Percentiles rank a stretch among this genome's conserved stretches.
Conservation (phyloP, 2,113 vertebrate genomes). For the Nothobranchius furzeri region DNA sequence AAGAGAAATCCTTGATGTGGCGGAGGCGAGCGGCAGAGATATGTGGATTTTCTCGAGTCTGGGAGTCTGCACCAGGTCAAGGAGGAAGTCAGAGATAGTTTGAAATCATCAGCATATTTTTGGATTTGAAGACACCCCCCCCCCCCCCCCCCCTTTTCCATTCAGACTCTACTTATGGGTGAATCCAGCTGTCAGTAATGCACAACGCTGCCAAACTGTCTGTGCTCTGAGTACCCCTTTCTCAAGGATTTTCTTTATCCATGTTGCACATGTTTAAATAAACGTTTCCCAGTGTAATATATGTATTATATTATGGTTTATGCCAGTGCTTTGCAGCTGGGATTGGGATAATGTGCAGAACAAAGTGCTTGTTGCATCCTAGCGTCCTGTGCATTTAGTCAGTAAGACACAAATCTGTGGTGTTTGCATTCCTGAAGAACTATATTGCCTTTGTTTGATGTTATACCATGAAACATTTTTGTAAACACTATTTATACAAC, state of each 20-base stretch:
- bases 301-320: constrained; percentile 41
- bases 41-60: constrained; percentile 71
- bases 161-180: constrained; percentile 57
- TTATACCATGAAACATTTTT: background rate
- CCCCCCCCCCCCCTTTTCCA: constrained; percentile 21
- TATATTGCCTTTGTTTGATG: constrained; percentile 4
- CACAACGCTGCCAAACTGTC: constrained; percentile 35
- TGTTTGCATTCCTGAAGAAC: constrained; percentile 53
- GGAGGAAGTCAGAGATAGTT: constrained; percentile 61
- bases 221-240: constrained; percentile 23
- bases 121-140: constrained; percentile 69
- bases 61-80: constrained; percentile 67
- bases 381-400: constrained; percentile 40
- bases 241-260: constrained; percentile 54
- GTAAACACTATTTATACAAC: no score
- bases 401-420: constrained; percentile 40
- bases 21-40: constrained; percentile 60
- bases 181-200: constrained; percentile 58
- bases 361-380: constrained; percentile 36
- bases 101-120: constrained; percentile 79
- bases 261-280: constrained; percentile 62
- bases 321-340: constrained; percentile 13
- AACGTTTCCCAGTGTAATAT: constrained; percentile 32
- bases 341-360: constrained; percentile 25
- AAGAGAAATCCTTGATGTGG: constrained; percentile 78